Base-by-base conservation (phyloP, 2,113 vertebrate genomes). In the Pithys albifrons region DNA sequence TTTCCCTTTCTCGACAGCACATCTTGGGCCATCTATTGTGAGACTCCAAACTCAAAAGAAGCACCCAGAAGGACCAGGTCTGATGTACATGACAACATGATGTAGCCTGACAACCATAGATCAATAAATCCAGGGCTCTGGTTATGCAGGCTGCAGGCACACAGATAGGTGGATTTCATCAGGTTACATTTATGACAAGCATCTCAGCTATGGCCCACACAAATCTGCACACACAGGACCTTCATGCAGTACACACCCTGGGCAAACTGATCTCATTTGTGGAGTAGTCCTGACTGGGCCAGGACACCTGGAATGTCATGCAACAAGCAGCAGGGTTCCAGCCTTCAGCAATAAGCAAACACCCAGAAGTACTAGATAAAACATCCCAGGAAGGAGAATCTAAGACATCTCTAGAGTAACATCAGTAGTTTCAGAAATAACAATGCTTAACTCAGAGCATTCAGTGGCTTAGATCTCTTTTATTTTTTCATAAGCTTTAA, bases 91-190 rank as follows among this genome's bases (percentile, higher is more conserved):
- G 46, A 48, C 46, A 48, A 48, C 19, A 20, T 20, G 19, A 48
- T 20, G 46, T 22, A 48, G 18, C 14, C 45, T 5, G 19, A 52
- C 22, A 88, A 46, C 5, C 37, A 13, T 2, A 69, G 0, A 77
- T 39, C n/a, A 39, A 19, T 7, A 75, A 54, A 37, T 28, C 35
- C 65, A 70, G 19, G 20, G 28, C 35, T 57, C 55, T 24, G 23
- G 0, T 28, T 54, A 39, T 2, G 2, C 14, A 65, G 55, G 7
- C 49, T 59, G 16, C 5, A 67, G 24, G 28, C 58, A 82, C 14
- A 18, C 0, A 1, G 57, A 64, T 12, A 24, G 0, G 1, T 5
- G 43, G 41, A 76, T 79, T 67, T 23, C 17, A 65, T 22, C 20
- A 70, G 14, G 39, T 55, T 8, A 65, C 18, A 55, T 29, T 69